Conservation (phyloP, 2,797 vertebrate species). For the Sorex maritimensis region DNA sequence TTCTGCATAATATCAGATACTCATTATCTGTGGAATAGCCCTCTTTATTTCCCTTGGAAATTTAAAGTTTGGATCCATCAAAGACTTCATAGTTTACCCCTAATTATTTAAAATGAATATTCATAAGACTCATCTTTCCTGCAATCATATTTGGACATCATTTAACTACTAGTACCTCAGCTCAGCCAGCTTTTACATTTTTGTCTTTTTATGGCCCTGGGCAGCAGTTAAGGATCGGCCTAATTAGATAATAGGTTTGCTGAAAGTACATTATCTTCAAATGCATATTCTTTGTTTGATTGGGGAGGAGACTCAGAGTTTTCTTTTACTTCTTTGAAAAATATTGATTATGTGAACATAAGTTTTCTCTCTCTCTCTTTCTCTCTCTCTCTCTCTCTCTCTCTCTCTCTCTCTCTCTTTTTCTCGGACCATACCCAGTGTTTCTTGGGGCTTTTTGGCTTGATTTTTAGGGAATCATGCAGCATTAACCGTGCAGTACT, state of each 20-base stretch:
- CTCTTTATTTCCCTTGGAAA: constrained; percentile 22
- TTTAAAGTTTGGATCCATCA: constrained; percentile 57
- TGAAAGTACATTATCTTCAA: neutral
- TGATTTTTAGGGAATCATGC: too few relatives aligned
- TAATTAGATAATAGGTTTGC: constrained; percentile 55
- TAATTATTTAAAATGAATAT: constrained; percentile 57
- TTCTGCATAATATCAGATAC: constrained; percentile 59
- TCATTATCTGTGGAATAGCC: constrained; percentile 63
- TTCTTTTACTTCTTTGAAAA: constrained; percentile 68
- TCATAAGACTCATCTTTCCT: constrained; percentile 15
- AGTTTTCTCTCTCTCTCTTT: too few relatives aligned
- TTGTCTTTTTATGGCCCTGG: constrained; percentile 60
- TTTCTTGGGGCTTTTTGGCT: too few relatives aligned
- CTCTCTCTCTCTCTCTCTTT: too few relatives aligned
- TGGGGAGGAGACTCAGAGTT: constrained; percentile 48
- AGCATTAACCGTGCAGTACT: too few relatives aligned
- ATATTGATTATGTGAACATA: constrained; percentile 2
- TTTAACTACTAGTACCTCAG: constrained; percentile 49
- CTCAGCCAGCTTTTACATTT: constrained; percentile 54
- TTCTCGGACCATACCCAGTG: too few relatives aligned
- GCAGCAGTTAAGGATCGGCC: constrained; percentile 24
- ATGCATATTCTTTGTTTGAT: constrained; percentile 62
- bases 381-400: too few relatives aligned
- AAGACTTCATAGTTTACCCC: constrained; percentile 53
- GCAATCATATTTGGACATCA: constrained; percentile 20